Conservation (phyloP, 2,113 vertebrate genomes). For the Anguilla rostrata region DNA sequence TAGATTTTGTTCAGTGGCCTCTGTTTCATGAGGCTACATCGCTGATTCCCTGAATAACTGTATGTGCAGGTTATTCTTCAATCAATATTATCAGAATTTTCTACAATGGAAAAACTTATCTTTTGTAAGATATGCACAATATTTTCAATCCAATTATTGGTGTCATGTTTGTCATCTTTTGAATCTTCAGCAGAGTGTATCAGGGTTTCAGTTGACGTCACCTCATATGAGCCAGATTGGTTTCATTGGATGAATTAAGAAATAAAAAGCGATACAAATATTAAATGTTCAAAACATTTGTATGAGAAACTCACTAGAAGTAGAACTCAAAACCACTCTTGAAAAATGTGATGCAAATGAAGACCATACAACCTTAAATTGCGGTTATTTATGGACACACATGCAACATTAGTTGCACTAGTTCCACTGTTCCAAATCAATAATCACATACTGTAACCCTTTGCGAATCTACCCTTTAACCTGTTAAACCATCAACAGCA, state of each 20-base stretch:
- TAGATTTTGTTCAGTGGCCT: not conserved
- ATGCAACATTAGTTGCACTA: no score
- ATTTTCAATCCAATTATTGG: not conserved
- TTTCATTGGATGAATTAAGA: not conserved
- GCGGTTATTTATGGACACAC: no score
- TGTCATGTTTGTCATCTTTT: not conserved
- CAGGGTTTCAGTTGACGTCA: no score
- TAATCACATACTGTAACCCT: no score
- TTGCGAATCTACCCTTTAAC: no score
- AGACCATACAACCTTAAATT: no score
- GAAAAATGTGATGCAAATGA: no score
- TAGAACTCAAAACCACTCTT: no score
- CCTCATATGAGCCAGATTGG: not conserved
- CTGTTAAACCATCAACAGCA: not conserved
- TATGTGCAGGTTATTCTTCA: not conserved
- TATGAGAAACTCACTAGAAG: not conserved
- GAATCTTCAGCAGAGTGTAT: no score
- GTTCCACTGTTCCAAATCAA: no score
- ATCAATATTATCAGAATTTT: not conserved
- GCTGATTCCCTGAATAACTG: not conserved
- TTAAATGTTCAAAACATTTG: not conserved
- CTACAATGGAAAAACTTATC: not conserved
- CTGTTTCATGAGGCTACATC: not conserved
- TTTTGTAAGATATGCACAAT: not conserved
- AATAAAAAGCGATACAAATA: not conserved